These are phyloP conservation scores for Liopterus haemorrhoidalis DNA, from an alignment of 2,888 invertebrate genomes.

Conservation along the genomic window DNA sequence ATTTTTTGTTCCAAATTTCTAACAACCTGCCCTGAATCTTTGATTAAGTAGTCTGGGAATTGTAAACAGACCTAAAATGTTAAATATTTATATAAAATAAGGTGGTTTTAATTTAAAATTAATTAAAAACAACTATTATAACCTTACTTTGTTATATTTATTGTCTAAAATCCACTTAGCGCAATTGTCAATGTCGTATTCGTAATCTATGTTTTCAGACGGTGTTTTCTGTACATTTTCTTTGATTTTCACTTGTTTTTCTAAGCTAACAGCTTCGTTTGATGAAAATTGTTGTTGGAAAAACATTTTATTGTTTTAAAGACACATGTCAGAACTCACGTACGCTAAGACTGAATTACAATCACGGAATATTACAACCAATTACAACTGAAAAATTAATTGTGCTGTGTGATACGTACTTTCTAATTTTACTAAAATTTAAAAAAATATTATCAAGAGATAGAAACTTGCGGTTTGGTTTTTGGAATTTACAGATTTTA, in stretches of 20 bases:
- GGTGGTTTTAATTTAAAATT: slow-evolving; percentile 4
- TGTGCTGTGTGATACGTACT: no score
- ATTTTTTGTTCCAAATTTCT: slow-evolving; percentile 47
- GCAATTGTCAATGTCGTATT: slow-evolving; percentile 58
- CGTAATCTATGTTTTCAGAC: slow-evolving; percentile 43
- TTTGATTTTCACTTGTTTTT: slow-evolving; percentile 45
- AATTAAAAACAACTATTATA: slow-evolving; percentile 18
- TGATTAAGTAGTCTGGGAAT: slow-evolving; percentile 78
- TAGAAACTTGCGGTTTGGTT: no score
- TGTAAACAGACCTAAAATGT: slow-evolving; percentile 74
- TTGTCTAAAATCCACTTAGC: slow-evolving; percentile 65
- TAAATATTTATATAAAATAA: slow-evolving; percentile 16
- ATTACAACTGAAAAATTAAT: no score
- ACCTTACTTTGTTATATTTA: slow-evolving; percentile 58
- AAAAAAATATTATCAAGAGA: no score
- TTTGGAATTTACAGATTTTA: no score
- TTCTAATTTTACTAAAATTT: no score
- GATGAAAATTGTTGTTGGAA: slow-evolving; percentile 54
- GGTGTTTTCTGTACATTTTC: slow-evolving; percentile 30
- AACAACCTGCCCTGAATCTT: slow-evolving; percentile 62
- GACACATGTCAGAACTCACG: no score
- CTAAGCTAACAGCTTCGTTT: slow-evolving; percentile 51
- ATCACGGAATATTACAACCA: no score
- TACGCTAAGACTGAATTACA: no score
- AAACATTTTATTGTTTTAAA: no score